Base-by-base conservation (phyloP, 2,797 vertebrate species). In the Mormyrops attenuatus region DNA sequence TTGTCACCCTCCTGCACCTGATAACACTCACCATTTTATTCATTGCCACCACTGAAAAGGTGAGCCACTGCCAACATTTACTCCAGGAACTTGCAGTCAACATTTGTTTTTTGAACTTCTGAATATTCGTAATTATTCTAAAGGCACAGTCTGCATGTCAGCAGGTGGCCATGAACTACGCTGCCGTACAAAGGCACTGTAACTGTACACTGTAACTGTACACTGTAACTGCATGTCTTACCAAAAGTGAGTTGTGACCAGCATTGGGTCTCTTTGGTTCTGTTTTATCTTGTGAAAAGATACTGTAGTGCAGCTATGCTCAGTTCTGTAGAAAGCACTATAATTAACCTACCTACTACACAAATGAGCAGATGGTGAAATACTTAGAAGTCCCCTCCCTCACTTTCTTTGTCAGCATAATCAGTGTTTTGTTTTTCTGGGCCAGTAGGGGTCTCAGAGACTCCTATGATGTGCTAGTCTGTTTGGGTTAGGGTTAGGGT, bases 11-110 rank as follows among this genome's bases (percentile, higher is more conserved):
- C 85, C 93, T 98, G n/a, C 97, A 98, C 91, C 93, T 98, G 92
- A 90, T 96, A 90, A 96, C 96, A n/a, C 94, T 98, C 92, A 94
- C 96, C 55, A 94, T 97, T 92, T 96, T 98, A 47, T 96, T 98
- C 26, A 96, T 97, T 60, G 95, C 97, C 90, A 98, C 97, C 4
- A 91, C 97, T 94, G 97, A 97, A 90, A 98, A 98, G 96, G 97
- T 98, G 92, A 95, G 93, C 82, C 82, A 47, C 30, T 13, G 3
- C 49, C 38, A n/a, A 44, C 38, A 47, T 26, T 85, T 26, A 85
- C 41, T 26, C 20, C 13, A 6, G 9, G 22, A 85, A 26, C 11
- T 41, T 26, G 8, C 11, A 15, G 41, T 13, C 44, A 13, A 47
- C 17, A n/a, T 44, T 49, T 49, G n/a, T 3, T 26, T 34, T 26